phyloP scores from a whole-genome alignment of 2,888 invertebrate species.

The Tuta absoluta region DNA sequence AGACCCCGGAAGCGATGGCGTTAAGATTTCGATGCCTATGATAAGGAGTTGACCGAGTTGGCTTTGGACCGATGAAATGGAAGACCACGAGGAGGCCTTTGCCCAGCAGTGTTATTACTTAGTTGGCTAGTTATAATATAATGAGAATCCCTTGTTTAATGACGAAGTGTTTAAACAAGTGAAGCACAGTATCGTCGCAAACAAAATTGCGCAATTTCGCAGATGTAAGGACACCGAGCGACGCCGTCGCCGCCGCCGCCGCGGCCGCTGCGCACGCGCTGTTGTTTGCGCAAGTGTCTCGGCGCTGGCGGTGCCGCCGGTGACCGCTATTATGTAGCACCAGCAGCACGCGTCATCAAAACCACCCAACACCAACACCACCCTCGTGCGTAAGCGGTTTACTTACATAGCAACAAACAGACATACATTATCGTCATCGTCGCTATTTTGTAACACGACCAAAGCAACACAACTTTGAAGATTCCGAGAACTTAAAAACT shows the following conservation, averaged over 20 bases:
- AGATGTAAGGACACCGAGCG: neutral
- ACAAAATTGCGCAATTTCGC: too few relatives aligned
- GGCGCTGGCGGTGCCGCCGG: neutral
- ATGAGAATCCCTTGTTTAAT: too few relatives aligned
- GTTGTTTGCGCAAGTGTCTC: conserved; percentile 13
- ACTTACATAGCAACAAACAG: neutral
- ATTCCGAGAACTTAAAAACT: too few relatives aligned
- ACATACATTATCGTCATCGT: neutral
- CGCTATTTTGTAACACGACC: neutral
- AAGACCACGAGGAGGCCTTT: too few relatives aligned
- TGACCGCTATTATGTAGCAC: neutral
- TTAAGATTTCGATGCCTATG: too few relatives aligned
- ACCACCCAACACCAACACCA: neutral
- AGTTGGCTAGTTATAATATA: too few relatives aligned
- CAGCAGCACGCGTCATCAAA: conserved; percentile 3
- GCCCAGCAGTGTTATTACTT: too few relatives aligned
- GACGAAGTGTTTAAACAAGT: too few relatives aligned
- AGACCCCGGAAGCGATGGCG: too few relatives aligned
- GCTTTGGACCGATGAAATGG: too few relatives aligned
- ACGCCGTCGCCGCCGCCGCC: neutral
- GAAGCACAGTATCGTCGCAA: too few relatives aligned
- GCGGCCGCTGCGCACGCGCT: neutral
- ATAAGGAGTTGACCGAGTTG: too few relatives aligned
- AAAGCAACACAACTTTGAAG: neutral
- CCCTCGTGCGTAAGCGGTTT: neutral